These are phyloP conservation scores for Blastobasis lacticolella DNA, from an alignment of 2,888 invertebrate species.

Conservation along the genomic window DNA sequence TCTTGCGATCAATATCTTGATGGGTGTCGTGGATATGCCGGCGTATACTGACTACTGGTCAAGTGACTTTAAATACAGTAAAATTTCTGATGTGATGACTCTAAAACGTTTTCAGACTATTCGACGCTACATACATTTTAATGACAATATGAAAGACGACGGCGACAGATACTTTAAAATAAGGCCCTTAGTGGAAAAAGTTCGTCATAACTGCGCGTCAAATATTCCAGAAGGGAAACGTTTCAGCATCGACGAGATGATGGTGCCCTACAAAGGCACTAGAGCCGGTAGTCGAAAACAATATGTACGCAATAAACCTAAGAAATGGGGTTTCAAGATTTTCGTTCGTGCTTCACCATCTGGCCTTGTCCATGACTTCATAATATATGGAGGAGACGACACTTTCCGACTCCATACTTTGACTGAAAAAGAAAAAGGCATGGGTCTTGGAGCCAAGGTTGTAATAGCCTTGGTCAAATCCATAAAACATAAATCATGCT, in stretches of 20 bases:
- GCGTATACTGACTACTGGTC: constrained; percentile 11
- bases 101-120: constrained; percentile 2
- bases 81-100: constrained; percentile 5
- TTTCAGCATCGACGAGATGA: constrained; percentile 32
- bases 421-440: background rate
- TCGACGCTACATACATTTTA: background rate
- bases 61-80: constrained; percentile 1
- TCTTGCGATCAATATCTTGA: constrained; percentile 6
- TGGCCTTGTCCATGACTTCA: background rate
- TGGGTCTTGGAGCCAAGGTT: background rate
- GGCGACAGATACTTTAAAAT: background rate
- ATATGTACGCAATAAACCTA: constrained; percentile 19
- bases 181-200: background rate
- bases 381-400: background rate
- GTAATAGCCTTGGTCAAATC: background rate
- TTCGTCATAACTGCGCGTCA: constrained; percentile 3
- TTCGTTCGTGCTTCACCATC: background rate
- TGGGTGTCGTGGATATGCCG: constrained; percentile 6
- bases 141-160: background rate
- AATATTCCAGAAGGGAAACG: constrained; percentile 16
- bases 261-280: constrained; percentile 31
- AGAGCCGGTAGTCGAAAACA: constrained; percentile 26
- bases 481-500: too few relatives aligned
- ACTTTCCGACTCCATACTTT: background rate
- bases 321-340: background rate